Evolutionary conservation across 2,797 vertebrate species (phyloP).

Genomic region (Furcifer pardalis): DNA sequence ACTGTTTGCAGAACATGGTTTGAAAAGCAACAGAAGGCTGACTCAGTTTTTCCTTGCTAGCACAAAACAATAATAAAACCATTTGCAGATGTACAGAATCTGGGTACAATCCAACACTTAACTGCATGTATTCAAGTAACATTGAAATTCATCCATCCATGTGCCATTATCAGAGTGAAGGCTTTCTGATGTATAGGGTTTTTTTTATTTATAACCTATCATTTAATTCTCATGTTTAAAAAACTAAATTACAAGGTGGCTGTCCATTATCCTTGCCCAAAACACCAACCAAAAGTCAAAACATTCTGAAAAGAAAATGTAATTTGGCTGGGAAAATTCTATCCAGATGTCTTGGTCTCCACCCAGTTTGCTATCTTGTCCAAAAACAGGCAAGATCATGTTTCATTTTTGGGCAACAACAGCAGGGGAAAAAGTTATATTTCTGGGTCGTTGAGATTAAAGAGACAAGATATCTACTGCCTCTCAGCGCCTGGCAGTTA

Average conservation of each 20-base stretch:
- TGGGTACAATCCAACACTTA: conserved; percentile 13
- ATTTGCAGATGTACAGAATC: conserved; percentile 70
- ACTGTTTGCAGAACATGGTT: conserved; percentile 49
- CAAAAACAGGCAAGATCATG: conserved; percentile 60
- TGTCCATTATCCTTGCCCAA: conserved; percentile 47
- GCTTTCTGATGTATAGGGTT: conserved; percentile 30
- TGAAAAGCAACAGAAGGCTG: conserved; percentile 62
- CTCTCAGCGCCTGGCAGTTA: neutral
- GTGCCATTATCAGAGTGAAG: conserved; percentile 51
- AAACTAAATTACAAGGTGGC: conserved; percentile 64
- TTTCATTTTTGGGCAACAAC: conserved; percentile 29
- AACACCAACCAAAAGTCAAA: conserved; percentile 35
- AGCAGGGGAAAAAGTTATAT: neutral
- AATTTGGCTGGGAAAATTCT: conserved; percentile 77
- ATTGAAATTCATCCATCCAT: conserved; percentile 4
- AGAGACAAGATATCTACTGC: neutral
- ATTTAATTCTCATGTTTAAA: conserved; percentile 62
- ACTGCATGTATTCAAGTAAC: neutral
- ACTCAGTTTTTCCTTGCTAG: conserved; percentile 53
- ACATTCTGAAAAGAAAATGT: conserved; percentile 71
- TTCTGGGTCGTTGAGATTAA: neutral
- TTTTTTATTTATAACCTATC: conserved; percentile 36
- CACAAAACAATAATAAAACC: conserved; percentile 63
- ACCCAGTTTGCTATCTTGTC: conserved; percentile 56
- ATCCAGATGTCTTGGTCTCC: conserved; percentile 72